Evolutionary conservation across 2,888 invertebrate species (phyloP), one percentile per base, ranked within the genome.

Genomic region (Eilema caniola): DNA sequence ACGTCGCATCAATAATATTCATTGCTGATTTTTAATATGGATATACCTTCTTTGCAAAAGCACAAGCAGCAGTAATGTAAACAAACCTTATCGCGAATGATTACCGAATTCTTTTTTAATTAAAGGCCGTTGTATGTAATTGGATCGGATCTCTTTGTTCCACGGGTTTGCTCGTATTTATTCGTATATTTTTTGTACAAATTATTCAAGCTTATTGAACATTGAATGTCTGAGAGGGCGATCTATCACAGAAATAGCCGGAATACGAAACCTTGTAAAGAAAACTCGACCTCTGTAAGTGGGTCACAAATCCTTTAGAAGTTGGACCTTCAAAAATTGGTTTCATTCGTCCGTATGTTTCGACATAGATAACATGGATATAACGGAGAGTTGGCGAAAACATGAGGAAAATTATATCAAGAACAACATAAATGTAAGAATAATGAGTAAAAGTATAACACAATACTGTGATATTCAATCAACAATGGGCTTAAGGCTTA

Each of bases 121-220:
- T 89, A 89, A 90, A 89, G 86, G 76, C 81, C 83, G 80, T 79
- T 84, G 81, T 85, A 80, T 81, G 81, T 85, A 89, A 88, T 89
- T 86, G 86, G 85, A 85, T 85, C 83, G 83, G 80, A 77, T 81
- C 82, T 81, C 85, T 89, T 88, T 89, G 88, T 89, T 79, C 76
- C 85, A 81, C 78, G 82, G 82, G 83, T 85, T 85, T 82, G 69
- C 62, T 73, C 78, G 80, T 86, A 86, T 89, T 89, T 89, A 86
- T 89, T 88, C 82, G 84, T 85, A 84, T 85, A 86, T 88, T 90
- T 92, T 91, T 91, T 87, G 83, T 85, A 82, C 86, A 89, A 91
- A 90, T 92, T 92, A 91, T 92, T 90, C 89, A 90, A 84, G 89
- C 88, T 91, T 92, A 91, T 92, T 90, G 90, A 89, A 87, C 90